Conservation (phyloP, 2,797 vertebrate species). For the Mallotus villosus region DNA sequence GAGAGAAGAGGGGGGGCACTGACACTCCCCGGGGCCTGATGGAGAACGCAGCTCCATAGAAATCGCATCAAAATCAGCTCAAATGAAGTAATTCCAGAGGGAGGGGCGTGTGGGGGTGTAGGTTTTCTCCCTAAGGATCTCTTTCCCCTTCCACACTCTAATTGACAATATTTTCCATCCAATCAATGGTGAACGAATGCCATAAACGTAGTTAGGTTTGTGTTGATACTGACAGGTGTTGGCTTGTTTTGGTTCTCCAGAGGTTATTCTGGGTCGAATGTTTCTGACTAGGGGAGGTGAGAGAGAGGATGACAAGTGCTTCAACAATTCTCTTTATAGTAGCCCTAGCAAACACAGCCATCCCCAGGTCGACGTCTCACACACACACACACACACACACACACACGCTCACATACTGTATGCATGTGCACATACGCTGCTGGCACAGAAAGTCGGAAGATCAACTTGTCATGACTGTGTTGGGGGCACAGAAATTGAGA, state of each 20-base stretch:
- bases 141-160: constrained; percentile 19
- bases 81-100: constrained; percentile 30
- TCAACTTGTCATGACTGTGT: constrained; percentile 43
- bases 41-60: constrained; percentile 27
- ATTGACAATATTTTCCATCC: constrained; percentile 46
- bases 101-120: constrained; percentile 31
- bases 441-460: constrained; percentile 44
- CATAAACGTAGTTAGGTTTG: background rate
- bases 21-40: constrained; percentile 30
- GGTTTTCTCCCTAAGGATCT: constrained; percentile 10
- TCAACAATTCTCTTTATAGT: constrained; percentile 60
- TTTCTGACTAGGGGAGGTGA: constrained; percentile 55
- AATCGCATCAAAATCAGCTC: constrained; percentile 43
- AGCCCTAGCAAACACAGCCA: constrained; percentile 59
- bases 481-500: constrained; percentile 38
- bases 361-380: constrained; percentile 7
- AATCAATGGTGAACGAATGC: constrained; percentile 37
- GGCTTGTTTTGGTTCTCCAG: constrained; percentile 25
- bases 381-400: constrained; percentile 3
- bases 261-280: constrained; percentile 29
- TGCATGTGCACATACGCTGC: background rate
- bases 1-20: background rate
- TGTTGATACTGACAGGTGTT: constrained; percentile 11
- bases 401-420: background rate
- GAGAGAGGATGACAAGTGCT: constrained; percentile 64